Conservation (phyloP, 2,888 invertebrate species). For the Hedychridium roseum region DNA sequence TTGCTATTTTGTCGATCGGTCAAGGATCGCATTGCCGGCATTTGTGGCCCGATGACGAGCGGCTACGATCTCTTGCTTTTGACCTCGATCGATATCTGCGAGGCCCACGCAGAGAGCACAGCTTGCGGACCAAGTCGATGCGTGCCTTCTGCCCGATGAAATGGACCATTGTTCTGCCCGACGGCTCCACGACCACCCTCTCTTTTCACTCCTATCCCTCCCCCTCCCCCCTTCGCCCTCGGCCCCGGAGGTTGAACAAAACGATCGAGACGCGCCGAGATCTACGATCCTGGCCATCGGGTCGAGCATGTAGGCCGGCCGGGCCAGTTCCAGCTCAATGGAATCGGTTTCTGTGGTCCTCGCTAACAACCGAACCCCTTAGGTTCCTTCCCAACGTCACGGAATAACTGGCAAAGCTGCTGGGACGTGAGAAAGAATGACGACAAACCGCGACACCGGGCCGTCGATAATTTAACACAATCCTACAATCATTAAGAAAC, state of each 20-base stretch:
- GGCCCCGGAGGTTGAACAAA: constrained; percentile 27
- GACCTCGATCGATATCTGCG: constrained; percentile 27
- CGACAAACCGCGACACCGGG: too few relatives aligned
- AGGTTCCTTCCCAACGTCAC: too few relatives aligned
- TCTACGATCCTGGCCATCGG: constrained; percentile 29
- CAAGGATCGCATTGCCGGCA: too few relatives aligned
- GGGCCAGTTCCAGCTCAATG: constrained; percentile 28
- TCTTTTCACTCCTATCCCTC: background rate
- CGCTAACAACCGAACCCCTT: too few relatives aligned
- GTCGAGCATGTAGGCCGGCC: constrained; percentile 35
- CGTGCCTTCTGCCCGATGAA: constrained; percentile 37
- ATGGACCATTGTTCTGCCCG: constrained; percentile 53
- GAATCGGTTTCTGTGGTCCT: too few relatives aligned
- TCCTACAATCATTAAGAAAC: too few relatives aligned
- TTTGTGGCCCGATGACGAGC: too few relatives aligned
- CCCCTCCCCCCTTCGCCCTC: constrained; percentile 24
- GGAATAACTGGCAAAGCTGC: too few relatives aligned
- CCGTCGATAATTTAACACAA: too few relatives aligned
- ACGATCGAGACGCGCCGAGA: constrained; percentile 35
- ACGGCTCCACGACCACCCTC: constrained; percentile 46
- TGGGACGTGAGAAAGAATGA: too few relatives aligned
- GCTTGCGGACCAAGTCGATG: constrained; percentile 29
- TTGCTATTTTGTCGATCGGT: constrained; percentile 14
- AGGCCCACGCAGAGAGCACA: constrained; percentile 27
- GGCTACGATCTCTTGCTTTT: constrained; percentile 12